phyloP scores from a whole-genome alignment of 2,888 invertebrate genomes.

The Zygothrica quintamaculata region DNA sequence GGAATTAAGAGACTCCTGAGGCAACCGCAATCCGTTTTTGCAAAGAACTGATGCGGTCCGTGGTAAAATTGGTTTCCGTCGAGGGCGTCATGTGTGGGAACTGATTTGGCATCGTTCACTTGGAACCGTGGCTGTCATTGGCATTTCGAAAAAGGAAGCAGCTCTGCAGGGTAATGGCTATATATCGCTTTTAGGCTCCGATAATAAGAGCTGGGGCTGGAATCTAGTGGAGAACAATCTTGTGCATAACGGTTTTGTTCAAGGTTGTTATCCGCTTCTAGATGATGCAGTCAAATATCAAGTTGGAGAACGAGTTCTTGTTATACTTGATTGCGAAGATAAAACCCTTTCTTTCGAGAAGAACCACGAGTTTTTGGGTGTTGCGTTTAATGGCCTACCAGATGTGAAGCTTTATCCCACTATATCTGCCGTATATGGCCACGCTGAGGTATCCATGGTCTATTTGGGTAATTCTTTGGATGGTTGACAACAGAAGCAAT shows the following conservation, averaged over 20 bases:
- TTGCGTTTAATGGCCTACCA: conserved; percentile 97
- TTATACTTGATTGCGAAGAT: conserved; percentile 98
- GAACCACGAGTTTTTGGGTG: conserved; percentile 98
- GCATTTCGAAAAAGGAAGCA: conserved; percentile 96
- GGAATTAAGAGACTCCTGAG: too few relatives aligned
- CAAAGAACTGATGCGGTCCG: conserved; percentile 98
- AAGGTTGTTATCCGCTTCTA: conserved; percentile 96
- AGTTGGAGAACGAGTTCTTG: conserved; percentile 98
- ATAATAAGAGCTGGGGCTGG: conserved; percentile 99
- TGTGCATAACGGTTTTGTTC: conserved; percentile 97
- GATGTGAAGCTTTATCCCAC: conserved; percentile 97
- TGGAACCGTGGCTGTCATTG: conserved; percentile 98
- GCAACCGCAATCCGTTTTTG: conserved; percentile 99
- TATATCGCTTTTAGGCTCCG: conserved; percentile 96
- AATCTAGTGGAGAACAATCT: conserved; percentile 99
- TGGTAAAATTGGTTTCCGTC: conserved; percentile 95
- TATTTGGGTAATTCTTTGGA: conserved; percentile 97
- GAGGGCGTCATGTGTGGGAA: conserved; percentile 98
- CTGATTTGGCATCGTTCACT: conserved; percentile 99
- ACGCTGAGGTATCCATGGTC: conserved; percentile 99
- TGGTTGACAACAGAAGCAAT: conserved; percentile 87
- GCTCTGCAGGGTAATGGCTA: conserved; percentile 97
- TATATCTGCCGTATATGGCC: conserved; percentile 99
- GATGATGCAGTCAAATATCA: conserved; percentile 99
- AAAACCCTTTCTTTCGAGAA: conserved; percentile 98